Percentiles rank a stretch among this genome's conserved stretches.
These are phyloP conservation scores for Drosophila recens DNA, from an alignment of 2,888 invertebrate genomes.

Conservation along the genomic window DNA sequence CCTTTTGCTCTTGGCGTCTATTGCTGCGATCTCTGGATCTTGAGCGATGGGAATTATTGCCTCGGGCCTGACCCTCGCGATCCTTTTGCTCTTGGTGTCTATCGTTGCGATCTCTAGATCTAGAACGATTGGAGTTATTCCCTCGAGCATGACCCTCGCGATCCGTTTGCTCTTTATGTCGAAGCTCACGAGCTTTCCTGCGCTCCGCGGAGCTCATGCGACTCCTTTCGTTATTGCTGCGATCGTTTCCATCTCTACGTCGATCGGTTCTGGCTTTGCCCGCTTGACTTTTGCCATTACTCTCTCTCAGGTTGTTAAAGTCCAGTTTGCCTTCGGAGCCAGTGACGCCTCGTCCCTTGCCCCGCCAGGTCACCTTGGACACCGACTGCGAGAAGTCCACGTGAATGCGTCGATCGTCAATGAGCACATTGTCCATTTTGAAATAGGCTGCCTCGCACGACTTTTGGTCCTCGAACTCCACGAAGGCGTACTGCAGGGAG, in stretches of 20 bases:
- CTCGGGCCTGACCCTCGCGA: conserved; percentile 26
- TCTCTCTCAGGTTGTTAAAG: conserved; percentile 76
- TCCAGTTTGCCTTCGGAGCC: conserved; percentile 74
- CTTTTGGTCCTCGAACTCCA: conserved; percentile 97
- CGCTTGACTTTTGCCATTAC: conserved; percentile 20
- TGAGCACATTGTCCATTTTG: conserved; percentile 99
- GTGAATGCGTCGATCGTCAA: conserved; percentile 99
- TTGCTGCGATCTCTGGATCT: conserved; percentile 14
- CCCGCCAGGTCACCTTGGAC: conserved; percentile 95
- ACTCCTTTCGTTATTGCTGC: conserved; percentile 18
- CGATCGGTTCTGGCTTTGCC: conserved; percentile 6
- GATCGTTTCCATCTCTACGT: conserved; percentile 2
- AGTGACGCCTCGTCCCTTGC: conserved; percentile 92
- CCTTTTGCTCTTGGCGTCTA: conserved; percentile 69
- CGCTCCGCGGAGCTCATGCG: conserved; percentile 63
- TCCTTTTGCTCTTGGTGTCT: conserved; percentile 68
- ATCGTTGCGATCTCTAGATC: conserved; percentile 9
- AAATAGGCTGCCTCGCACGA: conserved; percentile 99
- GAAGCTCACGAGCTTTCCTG: conserved; percentile 64
- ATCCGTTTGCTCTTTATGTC: conserved; percentile 69
- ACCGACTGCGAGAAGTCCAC: conserved; percentile 99
- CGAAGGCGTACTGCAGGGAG: conserved; percentile 99
- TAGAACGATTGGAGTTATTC: conserved; percentile 20
- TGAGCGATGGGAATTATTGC: conserved; percentile 25
- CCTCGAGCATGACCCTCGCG: conserved; percentile 20